Evolutionary conservation across 2,888 invertebrate genomes (phyloP).

Genomic region (Melinaea menophilus): DNA sequence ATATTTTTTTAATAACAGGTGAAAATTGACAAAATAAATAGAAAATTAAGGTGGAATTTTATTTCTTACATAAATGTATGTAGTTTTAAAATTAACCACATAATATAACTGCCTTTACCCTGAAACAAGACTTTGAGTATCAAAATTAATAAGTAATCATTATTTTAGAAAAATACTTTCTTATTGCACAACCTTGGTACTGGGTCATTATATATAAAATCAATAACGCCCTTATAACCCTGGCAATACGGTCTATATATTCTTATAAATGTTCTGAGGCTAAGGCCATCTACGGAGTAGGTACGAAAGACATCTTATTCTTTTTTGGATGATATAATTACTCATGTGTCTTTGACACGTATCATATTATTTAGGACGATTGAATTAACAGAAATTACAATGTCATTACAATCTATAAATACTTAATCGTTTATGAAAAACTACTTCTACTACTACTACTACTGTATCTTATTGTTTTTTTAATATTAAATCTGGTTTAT

Average conservation of each 20-base stretch:
- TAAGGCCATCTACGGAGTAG: slow-evolving; percentile 16
- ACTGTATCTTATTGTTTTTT: background rate
- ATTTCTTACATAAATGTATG: background rate
- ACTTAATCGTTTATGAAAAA: background rate
- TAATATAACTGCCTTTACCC: too few species aligned
- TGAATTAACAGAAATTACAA: background rate
- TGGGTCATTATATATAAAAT: background rate
- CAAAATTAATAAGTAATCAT: background rate
- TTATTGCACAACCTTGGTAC: background rate
- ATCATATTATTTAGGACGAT: slow-evolving; percentile 7
- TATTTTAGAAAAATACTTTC: background rate
- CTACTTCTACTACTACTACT: background rate
- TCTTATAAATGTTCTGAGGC: slow-evolving; percentile 12
- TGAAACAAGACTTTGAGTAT: too few species aligned
- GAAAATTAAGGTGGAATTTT: background rate
- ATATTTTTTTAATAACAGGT: background rate
- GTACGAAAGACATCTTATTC: slow-evolving; percentile 19
- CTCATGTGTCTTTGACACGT: slow-evolving; percentile 32
- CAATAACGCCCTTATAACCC: background rate
- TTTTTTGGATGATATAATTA: slow-evolving; percentile 29
- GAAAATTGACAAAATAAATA: background rate
- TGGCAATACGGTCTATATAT: background rate
- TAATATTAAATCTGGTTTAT: background rate
- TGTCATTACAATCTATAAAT: background rate
- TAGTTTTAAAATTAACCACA: too few species aligned